These are phyloP conservation scores for Potamilus streckersoni DNA, from an alignment of 1,140 invertebrate species.

Conservation along the genomic window DNA sequence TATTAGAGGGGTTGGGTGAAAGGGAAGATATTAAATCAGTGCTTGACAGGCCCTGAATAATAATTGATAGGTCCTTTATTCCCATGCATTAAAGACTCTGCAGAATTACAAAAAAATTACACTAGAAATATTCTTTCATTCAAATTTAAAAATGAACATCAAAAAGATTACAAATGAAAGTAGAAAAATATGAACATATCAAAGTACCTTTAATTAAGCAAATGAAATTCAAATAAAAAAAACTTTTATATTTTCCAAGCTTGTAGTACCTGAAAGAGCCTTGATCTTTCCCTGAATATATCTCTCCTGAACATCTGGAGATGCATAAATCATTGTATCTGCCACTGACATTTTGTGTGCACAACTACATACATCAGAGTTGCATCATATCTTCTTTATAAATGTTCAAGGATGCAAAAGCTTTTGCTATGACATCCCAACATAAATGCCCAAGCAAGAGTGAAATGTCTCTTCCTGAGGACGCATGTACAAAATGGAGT, in stretches of 20 bases:
- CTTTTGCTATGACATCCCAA: neutral
- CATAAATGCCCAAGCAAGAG: neutral
- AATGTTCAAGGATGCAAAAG: neutral
- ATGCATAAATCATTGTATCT: neutral
- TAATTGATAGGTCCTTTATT: too few species aligned
- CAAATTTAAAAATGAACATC: too few species aligned
- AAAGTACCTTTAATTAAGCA: neutral
- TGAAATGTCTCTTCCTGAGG: neutral
- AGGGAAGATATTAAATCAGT: too few species aligned
- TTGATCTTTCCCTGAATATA: constrained; percentile 44
- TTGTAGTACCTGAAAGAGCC: constrained; percentile 47
- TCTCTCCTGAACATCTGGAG: constrained; percentile 18
- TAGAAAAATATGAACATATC: neutral
- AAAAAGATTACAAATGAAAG: neutral
- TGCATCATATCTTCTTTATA: neutral
- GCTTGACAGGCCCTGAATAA: too few species aligned
- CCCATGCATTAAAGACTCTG: too few species aligned
- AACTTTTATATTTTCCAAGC: neutral
- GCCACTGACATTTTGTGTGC: constrained; percentile 2
- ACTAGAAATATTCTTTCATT: too few species aligned
- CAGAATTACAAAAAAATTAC: too few species aligned
- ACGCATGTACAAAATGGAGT: too few species aligned
- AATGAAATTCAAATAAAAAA: neutral
- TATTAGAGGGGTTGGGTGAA: too few species aligned
- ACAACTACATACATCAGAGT: neutral